Evolutionary conservation across 2,888 invertebrate genomes (phyloP), one percentile per base, ranked within the genome.

Genomic region (Oasisia sp.): DNA sequence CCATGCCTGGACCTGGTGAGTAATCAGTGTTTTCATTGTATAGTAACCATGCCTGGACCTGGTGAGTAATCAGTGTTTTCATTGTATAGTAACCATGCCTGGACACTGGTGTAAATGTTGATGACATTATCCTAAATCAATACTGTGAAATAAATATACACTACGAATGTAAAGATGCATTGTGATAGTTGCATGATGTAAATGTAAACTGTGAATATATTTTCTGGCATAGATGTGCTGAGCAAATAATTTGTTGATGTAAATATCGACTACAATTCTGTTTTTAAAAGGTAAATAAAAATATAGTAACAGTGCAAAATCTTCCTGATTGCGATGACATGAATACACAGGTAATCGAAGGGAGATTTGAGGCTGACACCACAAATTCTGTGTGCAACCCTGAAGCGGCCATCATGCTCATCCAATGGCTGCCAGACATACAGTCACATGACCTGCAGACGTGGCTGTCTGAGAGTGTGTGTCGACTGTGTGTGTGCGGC

Each of bases 391-490:
- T 96, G n/a, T 94, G 94, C 74, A 96, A 97, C 94, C 96, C 97
- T 0, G 97, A 97, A 94, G 97, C 97, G n/a, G 96, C 97, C 89
- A 94, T 97, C 50, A 96, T 97, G 94, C 94, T 97, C 92, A 95
- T 97, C 91, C 95, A 96, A 93, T 97, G 97, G 97, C 94, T 97
- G 93, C 97, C 97, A 0, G 96, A 96, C 91, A 96, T 96, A 89
- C 95, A 95, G 94, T 95, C 95, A 93, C 95, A 94, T 94, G 96
- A 96, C 92, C 94, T 96, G 27, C 96, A 96, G 93, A 94, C 97
- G 91, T 97, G 97, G 96, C 96, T 97, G 7, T 95, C 97, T 32
- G 97, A 95, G 92, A 93, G 93, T 89, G 93, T 96, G 92, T 93
- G 94, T 32, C 91, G 90, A 12, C 96, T 96, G 95, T 97, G 95